Evolutionary conservation across 2,113 vertebrate species (phyloP).

Genomic region (Plecturocebus donacophilus): DNA sequence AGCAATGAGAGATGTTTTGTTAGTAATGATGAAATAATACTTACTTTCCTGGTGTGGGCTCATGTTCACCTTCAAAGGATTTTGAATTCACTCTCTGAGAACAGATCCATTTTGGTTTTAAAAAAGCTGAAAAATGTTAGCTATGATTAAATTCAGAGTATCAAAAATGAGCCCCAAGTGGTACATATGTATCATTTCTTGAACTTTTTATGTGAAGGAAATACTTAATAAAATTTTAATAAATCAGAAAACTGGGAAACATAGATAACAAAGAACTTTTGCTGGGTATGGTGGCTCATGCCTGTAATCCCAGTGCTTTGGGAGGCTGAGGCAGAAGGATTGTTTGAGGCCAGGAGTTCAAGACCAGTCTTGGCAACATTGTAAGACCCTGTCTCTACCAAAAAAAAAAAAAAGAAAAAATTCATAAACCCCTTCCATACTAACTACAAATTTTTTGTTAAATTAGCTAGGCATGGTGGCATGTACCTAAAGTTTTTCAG

Average conservation of each 20-base stretch:
- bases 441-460: too few species aligned
- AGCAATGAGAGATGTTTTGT: background rate
- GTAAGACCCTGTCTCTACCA: too few species aligned
- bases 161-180: background rate
- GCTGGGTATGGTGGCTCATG: too few species aligned
- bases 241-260: background rate
- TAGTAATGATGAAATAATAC: background rate
- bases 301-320: too few species aligned
- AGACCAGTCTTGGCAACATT: too few species aligned
- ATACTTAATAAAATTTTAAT: conserved; percentile 34
- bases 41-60: conserved; percentile 79
- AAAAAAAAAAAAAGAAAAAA: too few species aligned
- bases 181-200: background rate
- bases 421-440: too few species aligned
- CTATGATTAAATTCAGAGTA: conserved; percentile 51
- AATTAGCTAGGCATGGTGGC: too few species aligned
- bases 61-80: conserved; percentile 1
- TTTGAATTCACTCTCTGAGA: conserved; percentile 59
- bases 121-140: conserved; percentile 73
- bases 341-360: too few species aligned
- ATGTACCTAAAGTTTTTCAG: too few species aligned
- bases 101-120: conserved; percentile 64
- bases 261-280: background rate
- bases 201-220: conserved; percentile 14
- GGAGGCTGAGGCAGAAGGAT: too few species aligned